Conservation (phyloP, 2,888 invertebrate genomes). For the Caradrina clavipalpis region DNA sequence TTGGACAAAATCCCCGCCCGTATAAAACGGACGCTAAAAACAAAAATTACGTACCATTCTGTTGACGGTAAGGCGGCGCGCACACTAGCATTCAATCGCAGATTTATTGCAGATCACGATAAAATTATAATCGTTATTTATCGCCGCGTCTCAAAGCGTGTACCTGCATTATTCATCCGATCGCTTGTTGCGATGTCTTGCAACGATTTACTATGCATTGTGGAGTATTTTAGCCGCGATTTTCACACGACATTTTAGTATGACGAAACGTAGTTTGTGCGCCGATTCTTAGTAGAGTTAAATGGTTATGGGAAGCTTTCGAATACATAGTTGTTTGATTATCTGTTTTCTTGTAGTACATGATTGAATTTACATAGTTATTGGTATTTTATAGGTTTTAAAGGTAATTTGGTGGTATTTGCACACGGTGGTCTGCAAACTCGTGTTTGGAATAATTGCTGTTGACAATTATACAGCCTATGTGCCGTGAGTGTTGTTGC, state of each 20-base stretch:
- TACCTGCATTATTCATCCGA: constrained; percentile 86
- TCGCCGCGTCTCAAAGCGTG: constrained; percentile 77
- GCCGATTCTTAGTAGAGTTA: constrained; percentile 62
- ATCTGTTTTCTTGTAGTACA: constrained; percentile 26
- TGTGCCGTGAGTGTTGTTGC: too few species aligned
- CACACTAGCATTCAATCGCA: constrained; percentile 76
- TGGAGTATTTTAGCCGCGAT: constrained; percentile 70
- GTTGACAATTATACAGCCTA: neutral
- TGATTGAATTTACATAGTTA: constrained; percentile 30
- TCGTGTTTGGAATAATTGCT: neutral
- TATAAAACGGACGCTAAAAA: constrained; percentile 67
- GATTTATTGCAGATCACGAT: constrained; percentile 86
- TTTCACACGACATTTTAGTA: constrained; percentile 74
- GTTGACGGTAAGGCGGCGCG: constrained; percentile 64
- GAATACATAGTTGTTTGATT: constrained; percentile 58
- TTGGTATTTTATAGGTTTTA: neutral
- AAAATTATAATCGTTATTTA: constrained; percentile 90
- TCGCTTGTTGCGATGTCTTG: constrained; percentile 76
- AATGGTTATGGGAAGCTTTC: constrained; percentile 52
- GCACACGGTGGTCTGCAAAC: constrained; percentile 5
- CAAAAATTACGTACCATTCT: constrained; percentile 75
- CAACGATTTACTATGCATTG: constrained; percentile 82
- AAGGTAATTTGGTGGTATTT: constrained; percentile 3
- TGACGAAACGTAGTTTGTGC: constrained; percentile 67
- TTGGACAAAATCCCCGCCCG: constrained; percentile 41